Evolutionary conservation across 2,797 vertebrate genomes (phyloP), one percentile per base, ranked within the genome.

Genomic region (Enteromius afrohamiltoni): DNA sequence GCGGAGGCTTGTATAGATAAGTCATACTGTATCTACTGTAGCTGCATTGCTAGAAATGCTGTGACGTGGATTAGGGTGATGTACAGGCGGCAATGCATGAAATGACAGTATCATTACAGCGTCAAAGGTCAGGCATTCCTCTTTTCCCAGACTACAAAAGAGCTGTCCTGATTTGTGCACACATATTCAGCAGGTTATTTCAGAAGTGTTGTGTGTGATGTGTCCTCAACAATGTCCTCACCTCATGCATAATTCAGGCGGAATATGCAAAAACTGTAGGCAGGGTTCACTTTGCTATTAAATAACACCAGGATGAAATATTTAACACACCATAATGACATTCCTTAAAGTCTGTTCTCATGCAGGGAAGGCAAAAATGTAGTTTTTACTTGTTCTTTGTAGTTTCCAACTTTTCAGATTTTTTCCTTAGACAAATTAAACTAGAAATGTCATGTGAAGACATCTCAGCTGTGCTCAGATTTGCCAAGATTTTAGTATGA

Each of bases 261-360:
- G 29, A 62, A 70, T 80, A 55, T 68, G 69, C 71, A 58, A 73
- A 71, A 85, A 74, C 53, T 49, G 53, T 26, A 71, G 11, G 26
- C 42, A 62, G 31, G 42, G 34, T 64, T 80, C 37, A 45, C 31
- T 65, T 65, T 68, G 60, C 34, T 47, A n/a, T 51, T 49, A 79
- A 81, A 82, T 79, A 60, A 76, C 69, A 69, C 69, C 0, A 19
- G n/a, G 37, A 76, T 85, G 29, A 86, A 84, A 86, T 86, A 85
- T 87, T 87, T 62, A 83, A 64, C 17, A 17, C 16, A 19, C 19
- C 31, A 17, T 16, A 73, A 47, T 62, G 45, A 58, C 79, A 85
- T 49, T 64, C 53, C 23, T 71, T 11, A 13, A 81, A 47, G 19
- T 34, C 55, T 77, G 6, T 47, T 60, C 8, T 4, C 8, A 40